Base-by-base conservation (phyloP, 2,113 vertebrate genomes). In the Oxygymnocypris stewartii region DNA sequence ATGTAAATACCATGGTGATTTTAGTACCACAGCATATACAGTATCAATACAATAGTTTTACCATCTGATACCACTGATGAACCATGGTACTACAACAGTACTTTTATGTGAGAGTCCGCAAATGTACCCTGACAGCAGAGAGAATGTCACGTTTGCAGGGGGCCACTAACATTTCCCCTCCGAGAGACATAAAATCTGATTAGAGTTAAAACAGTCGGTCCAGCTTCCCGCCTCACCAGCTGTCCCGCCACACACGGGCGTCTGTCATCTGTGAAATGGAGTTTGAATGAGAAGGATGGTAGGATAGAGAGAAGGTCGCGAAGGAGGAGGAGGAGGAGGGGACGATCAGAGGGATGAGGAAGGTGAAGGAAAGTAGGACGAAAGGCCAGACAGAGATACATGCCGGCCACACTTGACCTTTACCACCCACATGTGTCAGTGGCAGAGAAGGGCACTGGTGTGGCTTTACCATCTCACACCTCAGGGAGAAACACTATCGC, bases 151-250 rank as follows among this genome's bases (percentile, higher is more conserved):
- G 79, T 87, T 92, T 87, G 88, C 65, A 84, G 89, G 88, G 44
- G 88, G 85, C 85, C 79, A 84, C 86, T 86, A 82, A 69, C 85
- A 86, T 85, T 86, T 92, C 20, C 35, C 93, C 92, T 91, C 78
- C 4, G 91, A 92, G 93, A 92, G 93, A 91, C 91, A 93, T 94
- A 91, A 93, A 92, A 90, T 87, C 93, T 94, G 93, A 94, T 94
- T 93, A 94, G 90, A 93, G 93, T 92, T 94, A 93, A 94, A 94
- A 92, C 91, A 92, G 92, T 91, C 79, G 89, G 93, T 92, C 91
- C 90, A 90, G 89, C 88, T 90, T 88, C 49, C 59, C 65, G 13
- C 13, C n/a, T 37, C 28, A 67, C 42, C 31, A 79, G 54, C 73
- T 42, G 61, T 73, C 16, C 75, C 67, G 1, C 84, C 86, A 89